phyloP scores from a whole-genome alignment of 1,140 invertebrate species.

The Drosophila kurseongensis region DNA sequence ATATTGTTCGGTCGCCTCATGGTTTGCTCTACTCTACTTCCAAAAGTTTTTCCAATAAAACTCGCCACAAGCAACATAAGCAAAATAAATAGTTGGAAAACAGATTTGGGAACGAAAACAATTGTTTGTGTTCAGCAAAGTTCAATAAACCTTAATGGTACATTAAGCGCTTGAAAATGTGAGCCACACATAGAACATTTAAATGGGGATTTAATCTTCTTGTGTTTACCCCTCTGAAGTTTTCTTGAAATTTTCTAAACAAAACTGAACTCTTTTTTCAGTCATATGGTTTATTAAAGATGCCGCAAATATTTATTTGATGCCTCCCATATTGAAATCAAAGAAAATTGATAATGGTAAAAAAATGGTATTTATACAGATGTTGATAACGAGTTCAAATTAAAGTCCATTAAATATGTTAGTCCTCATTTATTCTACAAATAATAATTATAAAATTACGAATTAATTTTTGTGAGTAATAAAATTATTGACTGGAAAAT shows the following conservation, averaged over 20 bases:
- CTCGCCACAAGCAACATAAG: conserved; percentile 3
- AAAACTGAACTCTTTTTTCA: background rate
- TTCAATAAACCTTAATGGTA: conserved; percentile 73
- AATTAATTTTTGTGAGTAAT: no score
- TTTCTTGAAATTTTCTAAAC: background rate
- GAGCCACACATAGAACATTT: conserved; percentile 5
- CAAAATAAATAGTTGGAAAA: conserved; percentile 23
- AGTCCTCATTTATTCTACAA: no score
- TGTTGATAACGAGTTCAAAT: no score
- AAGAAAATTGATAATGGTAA: background rate
- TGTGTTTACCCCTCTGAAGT: no score
- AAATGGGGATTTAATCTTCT: no score
- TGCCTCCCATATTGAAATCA: no score
- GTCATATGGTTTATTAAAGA: background rate
- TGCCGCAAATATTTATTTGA: no score
- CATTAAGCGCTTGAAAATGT: conserved; percentile 46
- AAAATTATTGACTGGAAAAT: no score
- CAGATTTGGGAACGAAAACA: conserved; percentile 8
- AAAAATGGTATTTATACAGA: no score
- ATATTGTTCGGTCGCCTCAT: background rate
- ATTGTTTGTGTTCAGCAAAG: conserved; percentile 41
- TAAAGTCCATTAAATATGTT: no score
- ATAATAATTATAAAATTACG: no score
- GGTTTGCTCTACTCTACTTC: conserved; percentile 7
- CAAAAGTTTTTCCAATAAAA: conserved; percentile 49